These are phyloP conservation scores for Thecophora atra DNA, from an alignment of 2,888 invertebrate genomes.

Conservation along the genomic window DNA sequence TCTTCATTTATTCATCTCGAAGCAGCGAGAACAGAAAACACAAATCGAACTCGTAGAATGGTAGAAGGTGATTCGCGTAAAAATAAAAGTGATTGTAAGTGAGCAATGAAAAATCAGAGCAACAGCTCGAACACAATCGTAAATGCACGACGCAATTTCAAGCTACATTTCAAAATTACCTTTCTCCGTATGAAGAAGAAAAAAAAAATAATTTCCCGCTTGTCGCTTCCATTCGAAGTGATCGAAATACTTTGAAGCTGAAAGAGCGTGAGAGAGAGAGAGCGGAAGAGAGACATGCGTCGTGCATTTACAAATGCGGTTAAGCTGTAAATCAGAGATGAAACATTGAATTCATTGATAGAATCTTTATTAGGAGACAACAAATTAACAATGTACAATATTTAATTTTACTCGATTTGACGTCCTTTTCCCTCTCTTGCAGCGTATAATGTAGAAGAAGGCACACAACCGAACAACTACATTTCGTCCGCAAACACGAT, in stretches of 20 bases:
- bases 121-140: not conserved
- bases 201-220: no score
- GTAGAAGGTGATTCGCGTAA: slow-evolving; percentile 87
- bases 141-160: not conserved
- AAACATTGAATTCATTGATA: no score
- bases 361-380: no score
- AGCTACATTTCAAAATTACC: not conserved
- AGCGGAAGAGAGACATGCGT: no score
- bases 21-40: slow-evolving; percentile 56
- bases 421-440: slow-evolving; percentile 49
- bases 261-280: no score
- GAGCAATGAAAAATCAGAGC: slow-evolving; percentile 26
- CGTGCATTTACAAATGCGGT: no score
- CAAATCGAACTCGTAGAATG: slow-evolving; percentile 80
- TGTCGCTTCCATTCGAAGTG: no score
- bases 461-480: slow-evolving; percentile 83
- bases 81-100: slow-evolving; percentile 81
- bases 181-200: no score
- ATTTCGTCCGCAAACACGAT: slow-evolving; percentile 65
- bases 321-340: no score
- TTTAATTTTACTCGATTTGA: not conserved
- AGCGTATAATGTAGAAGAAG: slow-evolving; percentile 90
- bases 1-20: slow-evolving; percentile 52
- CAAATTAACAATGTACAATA: no score
- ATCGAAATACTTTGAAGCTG: no score